Percentiles rank a stretch among this genome's conserved stretches.
phyloP scores from a whole-genome alignment of 2,113 vertebrate species.

The Brachyhypopomus gauderio region DNA sequence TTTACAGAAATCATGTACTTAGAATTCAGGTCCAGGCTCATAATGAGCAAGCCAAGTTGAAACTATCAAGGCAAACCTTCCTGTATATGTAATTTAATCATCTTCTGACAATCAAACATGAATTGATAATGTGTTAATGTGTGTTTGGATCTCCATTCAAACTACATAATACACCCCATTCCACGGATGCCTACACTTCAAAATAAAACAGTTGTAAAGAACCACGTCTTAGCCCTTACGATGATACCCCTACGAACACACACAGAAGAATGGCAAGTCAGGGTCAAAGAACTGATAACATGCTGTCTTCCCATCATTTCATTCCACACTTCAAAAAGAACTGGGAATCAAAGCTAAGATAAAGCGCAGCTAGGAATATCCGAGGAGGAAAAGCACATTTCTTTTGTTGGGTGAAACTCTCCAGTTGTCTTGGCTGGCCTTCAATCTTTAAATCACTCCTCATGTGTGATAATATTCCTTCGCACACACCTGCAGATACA shows the following conservation, averaged over 20 bases:
- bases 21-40: too few relatives aligned
- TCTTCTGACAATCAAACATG: neutral
- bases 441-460: neutral
- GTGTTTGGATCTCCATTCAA: neutral
- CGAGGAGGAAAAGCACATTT: conserved; percentile 3
- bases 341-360: conserved; percentile 65
- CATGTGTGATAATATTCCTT: conserved; percentile 9
- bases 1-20: too few relatives aligned
- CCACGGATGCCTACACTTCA: neutral
- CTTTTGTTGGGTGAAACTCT: neutral
- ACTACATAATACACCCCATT: conserved; percentile 3
- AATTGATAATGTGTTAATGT: neutral
- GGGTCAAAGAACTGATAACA: conserved; percentile 36
- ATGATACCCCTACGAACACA: neutral
- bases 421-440: conserved; percentile 4
- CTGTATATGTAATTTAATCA: neutral
- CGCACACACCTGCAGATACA: neutral
- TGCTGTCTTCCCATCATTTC: conserved; percentile 46
- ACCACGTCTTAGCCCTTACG: neutral
- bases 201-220: conserved; percentile 1
- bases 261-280: conserved; percentile 30
- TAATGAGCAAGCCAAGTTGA: too few relatives aligned
- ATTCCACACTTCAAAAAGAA: conserved; percentile 62
- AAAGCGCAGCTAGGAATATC: conserved; percentile 43
- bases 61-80: neutral